These are phyloP conservation scores for Hofmannophila pseudospretella DNA, from an alignment of 2,888 invertebrate species.

Conservation along the genomic window DNA sequence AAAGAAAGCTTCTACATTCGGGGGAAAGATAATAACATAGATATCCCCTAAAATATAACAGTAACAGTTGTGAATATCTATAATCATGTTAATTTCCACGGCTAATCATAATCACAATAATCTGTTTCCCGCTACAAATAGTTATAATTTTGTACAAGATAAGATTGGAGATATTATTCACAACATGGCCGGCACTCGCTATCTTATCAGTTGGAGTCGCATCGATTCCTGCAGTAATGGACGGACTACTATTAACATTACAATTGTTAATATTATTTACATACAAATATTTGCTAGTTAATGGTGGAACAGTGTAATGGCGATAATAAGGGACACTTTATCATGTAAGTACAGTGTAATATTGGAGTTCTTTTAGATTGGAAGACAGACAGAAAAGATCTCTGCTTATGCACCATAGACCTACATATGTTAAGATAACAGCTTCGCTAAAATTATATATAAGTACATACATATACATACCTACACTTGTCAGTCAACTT, in stretches of 20 bases:
- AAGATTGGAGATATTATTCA: slow-evolving; percentile 54
- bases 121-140: slow-evolving; percentile 26
- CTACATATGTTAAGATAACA: too few relatives aligned
- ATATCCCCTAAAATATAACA: too few relatives aligned
- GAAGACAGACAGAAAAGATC: too few relatives aligned
- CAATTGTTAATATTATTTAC: slow-evolving; percentile 32
- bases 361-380: too few relatives aligned
- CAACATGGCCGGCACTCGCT: slow-evolving; percentile 37
- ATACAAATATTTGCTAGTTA: slow-evolving; percentile 11
- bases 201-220: slow-evolving; percentile 56
- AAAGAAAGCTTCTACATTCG: too few relatives aligned
- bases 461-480: too few relatives aligned
- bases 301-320: slow-evolving; percentile 18
- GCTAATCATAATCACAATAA: slow-evolving; percentile 6
- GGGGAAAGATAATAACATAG: too few relatives aligned
- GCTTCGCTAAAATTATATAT: too few relatives aligned
- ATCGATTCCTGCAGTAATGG: slow-evolving; percentile 53
- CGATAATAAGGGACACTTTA: slow-evolving; percentile 15
- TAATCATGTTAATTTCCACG: not conserved
- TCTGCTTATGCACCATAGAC: too few relatives aligned
- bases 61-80: too few relatives aligned
- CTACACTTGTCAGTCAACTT: too few relatives aligned
- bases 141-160: slow-evolving; percentile 39
- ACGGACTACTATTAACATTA: slow-evolving; percentile 32
- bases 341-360: slow-evolving; percentile 25